Conservation (phyloP, 2,888 invertebrate genomes). For the Heliconius aoede region DNA sequence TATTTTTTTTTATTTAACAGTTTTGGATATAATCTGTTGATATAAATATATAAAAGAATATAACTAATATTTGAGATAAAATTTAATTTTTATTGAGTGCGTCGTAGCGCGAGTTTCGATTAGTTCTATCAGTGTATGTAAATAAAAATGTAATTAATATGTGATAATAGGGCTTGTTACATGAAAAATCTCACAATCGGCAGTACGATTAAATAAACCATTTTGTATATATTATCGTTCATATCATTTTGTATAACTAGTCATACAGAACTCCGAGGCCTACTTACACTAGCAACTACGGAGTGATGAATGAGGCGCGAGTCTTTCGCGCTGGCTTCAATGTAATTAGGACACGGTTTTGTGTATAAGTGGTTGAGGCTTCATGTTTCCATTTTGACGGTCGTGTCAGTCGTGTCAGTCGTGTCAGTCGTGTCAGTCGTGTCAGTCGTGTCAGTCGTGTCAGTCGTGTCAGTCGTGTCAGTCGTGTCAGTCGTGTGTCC, state of each 20-base stretch:
- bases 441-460: slow-evolving; percentile 29
- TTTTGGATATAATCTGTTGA: too few species aligned
- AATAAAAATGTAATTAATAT: neutral
- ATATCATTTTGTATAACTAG: neutral
- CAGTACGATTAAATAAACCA: neutral
- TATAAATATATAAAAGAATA: too few species aligned
- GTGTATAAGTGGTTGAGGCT: slow-evolving; percentile 71
- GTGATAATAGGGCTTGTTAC: too few species aligned
- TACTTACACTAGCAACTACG: slow-evolving; percentile 29
- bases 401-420: too few species aligned
- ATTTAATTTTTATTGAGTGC: too few species aligned
- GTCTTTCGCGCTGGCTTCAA: slow-evolving; percentile 72
- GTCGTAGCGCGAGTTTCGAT: too few species aligned
- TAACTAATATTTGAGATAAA: too few species aligned
- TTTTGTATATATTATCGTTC: neutral
- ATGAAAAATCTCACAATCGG: neutral
- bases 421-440: slow-evolving; percentile 4
- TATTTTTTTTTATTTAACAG: too few species aligned
- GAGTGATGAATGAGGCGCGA: slow-evolving; percentile 63
- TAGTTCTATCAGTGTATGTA: neutral
- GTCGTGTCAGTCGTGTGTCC: slow-evolving; percentile 31
- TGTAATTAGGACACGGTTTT: slow-evolving; percentile 74
- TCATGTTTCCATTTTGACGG: slow-evolving; percentile 53
- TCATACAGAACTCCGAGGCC: slow-evolving; percentile 3
- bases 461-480: too few species aligned